These are phyloP conservation scores for Troides oblongomaculatus DNA, from an alignment of 2,888 invertebrate genomes.

Conservation along the genomic window DNA sequence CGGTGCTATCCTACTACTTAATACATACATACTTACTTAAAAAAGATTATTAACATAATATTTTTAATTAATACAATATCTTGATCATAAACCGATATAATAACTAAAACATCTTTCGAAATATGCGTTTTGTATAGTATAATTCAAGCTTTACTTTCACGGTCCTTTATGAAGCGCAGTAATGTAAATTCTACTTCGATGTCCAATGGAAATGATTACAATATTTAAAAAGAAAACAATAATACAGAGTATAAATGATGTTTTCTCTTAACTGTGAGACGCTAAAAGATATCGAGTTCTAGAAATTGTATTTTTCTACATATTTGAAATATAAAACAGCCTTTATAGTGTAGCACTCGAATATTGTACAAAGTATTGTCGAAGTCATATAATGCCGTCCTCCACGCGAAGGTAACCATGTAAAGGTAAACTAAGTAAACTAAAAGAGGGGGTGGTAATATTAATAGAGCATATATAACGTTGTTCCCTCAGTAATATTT, in stretches of 20 bases:
- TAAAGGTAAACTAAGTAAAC: neutral
- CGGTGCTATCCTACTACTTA: too few species aligned
- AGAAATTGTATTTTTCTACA: neutral
- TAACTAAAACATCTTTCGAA: too few species aligned
- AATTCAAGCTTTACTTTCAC: too few species aligned
- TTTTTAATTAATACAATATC: too few species aligned
- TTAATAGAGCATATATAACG: neutral
- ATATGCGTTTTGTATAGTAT: too few species aligned
- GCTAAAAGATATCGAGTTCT: neutral
- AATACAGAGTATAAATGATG: neutral
- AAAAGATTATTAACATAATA: too few species aligned
- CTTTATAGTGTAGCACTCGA: neutral
- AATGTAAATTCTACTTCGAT: too few species aligned
- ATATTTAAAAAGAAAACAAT: neutral
- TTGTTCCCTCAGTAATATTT: neutral
- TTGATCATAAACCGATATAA: too few species aligned
- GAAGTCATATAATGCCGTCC: neutral
- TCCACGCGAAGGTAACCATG: neutral
- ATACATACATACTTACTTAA: too few species aligned
- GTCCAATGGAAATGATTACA: too few species aligned
- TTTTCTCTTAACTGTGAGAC: neutral
- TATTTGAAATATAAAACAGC: constrained; percentile 11
- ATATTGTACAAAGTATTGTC: neutral
- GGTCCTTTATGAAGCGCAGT: too few species aligned
- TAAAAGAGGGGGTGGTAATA: neutral